A percentile compares a stretch with the other conserved stretches of the same genome.
Evolutionary conservation across 2,888 invertebrate species (phyloP).

Genomic region (Tromatobia lineatoria): DNA sequence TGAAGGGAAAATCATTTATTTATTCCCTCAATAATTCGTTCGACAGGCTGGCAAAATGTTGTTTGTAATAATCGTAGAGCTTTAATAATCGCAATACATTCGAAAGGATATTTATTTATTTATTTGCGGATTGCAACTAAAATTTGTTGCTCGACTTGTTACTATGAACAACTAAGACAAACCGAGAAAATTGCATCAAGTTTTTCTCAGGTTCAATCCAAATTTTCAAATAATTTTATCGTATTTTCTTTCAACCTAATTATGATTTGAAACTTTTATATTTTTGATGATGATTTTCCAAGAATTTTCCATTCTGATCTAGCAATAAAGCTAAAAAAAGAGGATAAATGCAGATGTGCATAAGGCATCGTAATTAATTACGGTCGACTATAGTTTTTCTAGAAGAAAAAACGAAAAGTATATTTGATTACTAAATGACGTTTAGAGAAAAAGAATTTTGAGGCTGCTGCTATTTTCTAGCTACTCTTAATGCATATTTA

Average conservation of each 20-base stretch:
- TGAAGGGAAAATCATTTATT: constrained; percentile 60
- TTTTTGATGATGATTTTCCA: no score
- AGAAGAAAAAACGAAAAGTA: neutral
- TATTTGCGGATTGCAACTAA: constrained; percentile 7
- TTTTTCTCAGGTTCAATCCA: neutral
- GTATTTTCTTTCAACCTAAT: no score
- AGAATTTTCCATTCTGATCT: neutral
- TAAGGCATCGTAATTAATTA: neutral
- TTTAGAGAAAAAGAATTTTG: neutral
- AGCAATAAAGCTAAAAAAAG: neutral
- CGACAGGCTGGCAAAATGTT: neutral
- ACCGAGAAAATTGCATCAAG: neutral
- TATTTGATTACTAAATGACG: neutral
- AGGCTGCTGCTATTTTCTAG: neutral
- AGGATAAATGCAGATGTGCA: neutral
- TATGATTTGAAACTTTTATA: no score
- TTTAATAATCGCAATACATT: neutral
- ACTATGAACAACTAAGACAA: neutral
- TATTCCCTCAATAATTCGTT: neutral
- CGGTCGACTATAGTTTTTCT: neutral
- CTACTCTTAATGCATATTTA: neutral
- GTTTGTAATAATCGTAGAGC: neutral
- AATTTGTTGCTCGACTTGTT: constrained; percentile 26
- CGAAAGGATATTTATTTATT: neutral
- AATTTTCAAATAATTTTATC: neutral